Conservation (phyloP, 2,113 vertebrate genomes). For the Ramphastos sulfuratus region DNA sequence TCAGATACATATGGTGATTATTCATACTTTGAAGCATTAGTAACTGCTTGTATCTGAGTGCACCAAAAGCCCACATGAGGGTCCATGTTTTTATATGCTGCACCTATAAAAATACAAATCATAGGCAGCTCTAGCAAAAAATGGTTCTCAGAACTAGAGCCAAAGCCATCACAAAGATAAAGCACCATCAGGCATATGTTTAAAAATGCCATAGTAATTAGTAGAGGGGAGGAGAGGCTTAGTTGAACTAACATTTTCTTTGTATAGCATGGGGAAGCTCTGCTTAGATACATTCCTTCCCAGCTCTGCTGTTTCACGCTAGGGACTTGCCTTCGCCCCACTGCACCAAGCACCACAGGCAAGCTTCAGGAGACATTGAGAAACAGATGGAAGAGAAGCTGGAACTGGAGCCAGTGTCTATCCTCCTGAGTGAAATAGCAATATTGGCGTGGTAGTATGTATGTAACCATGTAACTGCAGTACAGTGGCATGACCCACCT, state of each 20-base stretch:
- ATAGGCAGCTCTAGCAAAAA: constrained; percentile 38
- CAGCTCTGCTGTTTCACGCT: neutral
- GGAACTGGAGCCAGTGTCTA: neutral
- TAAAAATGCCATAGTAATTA: constrained; percentile 63
- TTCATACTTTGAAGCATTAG: constrained; percentile 53
- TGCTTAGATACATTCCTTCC: constrained; percentile 37
- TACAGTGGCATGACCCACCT: neutral
- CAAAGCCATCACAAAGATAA: constrained; percentile 47
- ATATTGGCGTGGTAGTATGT: constrained; percentile 7
- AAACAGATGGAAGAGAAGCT: neutral
- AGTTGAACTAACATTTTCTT: constrained; percentile 41
- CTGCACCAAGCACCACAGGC: neutral
- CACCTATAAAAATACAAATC: constrained; percentile 29
- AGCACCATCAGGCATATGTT: constrained; percentile 67
- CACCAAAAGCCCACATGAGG: constrained; percentile 37
- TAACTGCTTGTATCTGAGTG: constrained; percentile 39
- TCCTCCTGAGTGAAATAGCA: neutral
- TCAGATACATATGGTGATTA: constrained; percentile 44
- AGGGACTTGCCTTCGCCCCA: neutral
- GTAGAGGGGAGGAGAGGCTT: constrained; percentile 42
- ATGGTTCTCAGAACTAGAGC: constrained; percentile 17
- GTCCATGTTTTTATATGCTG: constrained; percentile 27
- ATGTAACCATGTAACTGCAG: neutral
- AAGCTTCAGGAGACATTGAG: neutral
- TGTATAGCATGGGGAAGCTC: neutral